phyloP scores from a whole-genome alignment of 2,797 vertebrate species.

The Typhlichthys eigenmanni region DNA sequence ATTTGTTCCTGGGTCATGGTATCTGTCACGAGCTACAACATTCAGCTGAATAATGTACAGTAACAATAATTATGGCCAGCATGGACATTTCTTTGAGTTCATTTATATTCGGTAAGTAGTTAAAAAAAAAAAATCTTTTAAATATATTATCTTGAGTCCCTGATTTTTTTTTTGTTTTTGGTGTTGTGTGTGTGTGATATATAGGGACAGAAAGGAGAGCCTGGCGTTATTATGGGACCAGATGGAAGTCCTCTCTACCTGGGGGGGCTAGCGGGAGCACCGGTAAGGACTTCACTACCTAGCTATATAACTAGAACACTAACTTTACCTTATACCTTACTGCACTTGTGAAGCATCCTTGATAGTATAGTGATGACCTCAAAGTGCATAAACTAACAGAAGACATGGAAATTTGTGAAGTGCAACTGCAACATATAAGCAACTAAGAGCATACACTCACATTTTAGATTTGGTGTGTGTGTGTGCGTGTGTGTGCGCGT shows the following conservation, averaged over 20 bases:
- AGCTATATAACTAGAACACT: neutral
- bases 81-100: no score
- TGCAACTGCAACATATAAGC: no score
- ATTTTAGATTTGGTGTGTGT: no score
- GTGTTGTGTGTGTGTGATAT: neutral
- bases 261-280: conserved; percentile 52
- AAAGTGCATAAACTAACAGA: no score
- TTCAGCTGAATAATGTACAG: no score
- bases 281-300: conserved; percentile 40
- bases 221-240: conserved; percentile 71
- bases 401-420: no score
- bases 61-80: no score
- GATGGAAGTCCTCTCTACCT: conserved; percentile 69
- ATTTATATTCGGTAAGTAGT: no score
- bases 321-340: neutral
- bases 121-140: no score
- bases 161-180: neutral
- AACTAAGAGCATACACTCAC: no score
- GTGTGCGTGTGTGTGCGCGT: neutral
- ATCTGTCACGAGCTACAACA: no score
- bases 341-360: neutral
- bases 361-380: neutral
- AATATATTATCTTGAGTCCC: neutral
- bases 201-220: conserved; percentile 91
- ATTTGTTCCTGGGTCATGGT: no score